A percentile compares a stretch with the other conserved stretches of the same genome.
Evolutionary conservation across 2,113 vertebrate genomes (phyloP).

Genomic region (Thunnus thynnus): DNA sequence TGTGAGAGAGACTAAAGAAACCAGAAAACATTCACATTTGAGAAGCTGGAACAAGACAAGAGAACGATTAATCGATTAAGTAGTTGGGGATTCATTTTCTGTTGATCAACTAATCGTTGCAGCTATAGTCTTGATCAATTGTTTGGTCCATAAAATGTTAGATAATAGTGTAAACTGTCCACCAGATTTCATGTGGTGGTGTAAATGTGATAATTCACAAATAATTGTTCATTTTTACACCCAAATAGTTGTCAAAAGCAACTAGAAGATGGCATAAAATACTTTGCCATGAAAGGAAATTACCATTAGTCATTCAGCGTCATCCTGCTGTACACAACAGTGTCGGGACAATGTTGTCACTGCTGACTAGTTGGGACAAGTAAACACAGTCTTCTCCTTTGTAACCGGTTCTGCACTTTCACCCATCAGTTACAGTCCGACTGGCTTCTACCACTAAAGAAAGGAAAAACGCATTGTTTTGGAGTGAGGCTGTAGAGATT

Average conservation of each 20-base stretch:
- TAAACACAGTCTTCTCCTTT: not conserved
- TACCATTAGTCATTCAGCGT: not conserved
- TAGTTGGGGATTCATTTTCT: too few relatives aligned
- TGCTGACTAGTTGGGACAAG: slow-evolving; percentile 7
- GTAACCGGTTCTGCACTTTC: not conserved
- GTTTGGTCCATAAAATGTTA: too few relatives aligned
- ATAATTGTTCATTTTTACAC: too few relatives aligned
- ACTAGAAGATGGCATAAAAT: not conserved
- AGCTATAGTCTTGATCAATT: too few relatives aligned
- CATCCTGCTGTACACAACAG: not conserved
- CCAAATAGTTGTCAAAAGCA: not conserved
- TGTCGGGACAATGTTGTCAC: not conserved
- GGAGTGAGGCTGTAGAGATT: slow-evolving; percentile 31
- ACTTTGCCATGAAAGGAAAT: slow-evolving; percentile 5
- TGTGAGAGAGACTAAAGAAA: too few relatives aligned
- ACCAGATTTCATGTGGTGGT: too few relatives aligned
- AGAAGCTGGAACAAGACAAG: too few relatives aligned
- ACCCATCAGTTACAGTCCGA: slow-evolving; percentile 18
- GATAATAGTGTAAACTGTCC: too few relatives aligned
- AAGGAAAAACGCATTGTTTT: slow-evolving; percentile 25
- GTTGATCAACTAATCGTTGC: too few relatives aligned
- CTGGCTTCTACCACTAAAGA: not conserved
- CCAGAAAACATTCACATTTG: too few relatives aligned
- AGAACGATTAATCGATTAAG: too few relatives aligned
- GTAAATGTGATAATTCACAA: too few relatives aligned